Base-by-base conservation (phyloP, 2,888 invertebrate species). In the Magallana nippona region DNA sequence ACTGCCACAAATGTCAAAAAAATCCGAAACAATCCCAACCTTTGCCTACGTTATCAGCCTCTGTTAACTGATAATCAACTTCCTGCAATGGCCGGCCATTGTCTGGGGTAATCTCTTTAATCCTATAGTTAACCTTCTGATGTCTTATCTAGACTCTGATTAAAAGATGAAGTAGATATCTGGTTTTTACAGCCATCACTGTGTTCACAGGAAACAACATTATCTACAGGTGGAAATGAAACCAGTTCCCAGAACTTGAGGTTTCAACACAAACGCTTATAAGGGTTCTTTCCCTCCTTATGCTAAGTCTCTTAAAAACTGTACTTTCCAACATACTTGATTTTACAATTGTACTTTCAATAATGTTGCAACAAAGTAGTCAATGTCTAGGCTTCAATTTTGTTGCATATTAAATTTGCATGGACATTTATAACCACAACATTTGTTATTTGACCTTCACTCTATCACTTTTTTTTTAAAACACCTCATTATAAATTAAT, bases 1-100 rank as follows among this genome's bases (percentile, higher is more conserved):
- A 71, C 71, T 71, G 71, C 32, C 71, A 71, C 22, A 71, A 71
- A 71, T 71, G 71, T 71, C 71, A 71, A 27, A 71, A 71, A 71
- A 71, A 22, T 44, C 44, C 44, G 3, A 71, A 27, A 71, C 71
- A 27, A 71, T 5, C 32, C 32, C 71, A 71, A 27, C 15, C 27
- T 15, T 22, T 3, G 15, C 10, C 32, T 10, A 15, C 15, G 27
- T 71, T 27, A 71, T 71, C 71, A 22, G 27, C 71, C 71, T 71
- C 13, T 13, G 17, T 32, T 71, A 32, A 13, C 32, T 27, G 71
- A 71, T 71, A 71, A 71, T 27, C 32, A 15, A 71, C 71, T 71
- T 71, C 71, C 71, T 71, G 71, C 27, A 32, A 71, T 71, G 71
- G 2, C 5, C 27, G 3, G 71, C 71, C 15, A 32, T 71, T 71